Base-by-base conservation (phyloP, 2,888 invertebrate genomes). In the Sthenelais limicola region DNA sequence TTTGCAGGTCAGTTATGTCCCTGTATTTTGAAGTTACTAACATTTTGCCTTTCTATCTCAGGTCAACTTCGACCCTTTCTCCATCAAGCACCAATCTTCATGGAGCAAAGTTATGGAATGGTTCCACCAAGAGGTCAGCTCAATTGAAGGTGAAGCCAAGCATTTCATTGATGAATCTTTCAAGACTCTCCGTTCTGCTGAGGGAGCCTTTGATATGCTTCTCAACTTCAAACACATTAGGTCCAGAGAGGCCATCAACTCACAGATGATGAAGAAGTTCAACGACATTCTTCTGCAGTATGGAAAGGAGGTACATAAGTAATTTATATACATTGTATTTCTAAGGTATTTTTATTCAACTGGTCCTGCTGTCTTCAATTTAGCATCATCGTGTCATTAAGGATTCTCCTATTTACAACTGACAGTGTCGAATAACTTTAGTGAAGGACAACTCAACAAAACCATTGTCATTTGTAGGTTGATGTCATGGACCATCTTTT, bases 121-220 rank as follows among this genome's bases (percentile, higher is more conserved):
- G 77, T 95, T 96, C 84, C 92, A 93, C 87, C 91, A 90, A 28
- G 93, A 94, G 82, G 93, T 96, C 2, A 77, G 80, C 24, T 90
- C 89, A 76, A 89, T 96, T 35, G 96, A 97, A 85, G 90, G 91
- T 2, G 94, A 95, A 82, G 95, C 95, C 0, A 93, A 93, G 82
- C 91, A 90, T 75, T 95, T 95, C 81, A 94, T 97, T 74, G 94
- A 95, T 84, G 92, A 93, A 82, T 94, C 95, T 77, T 96, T 97
- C 83, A 92, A 91, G 73, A 92, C 92, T 73, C 89, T 96, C 73
- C 90, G 94, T 9, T 92, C 92, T 7, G 93, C 96, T 0, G 94
- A 95, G 85, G 92, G 93, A 80, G 95, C 96, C 0, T 89, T 97
- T 66, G 91, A 92, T 30, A 91, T 95, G 84, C 89, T 97, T 0